phyloP scores from a whole-genome alignment of 1,140 invertebrate genomes.

The Oedothorax gibbosus region DNA sequence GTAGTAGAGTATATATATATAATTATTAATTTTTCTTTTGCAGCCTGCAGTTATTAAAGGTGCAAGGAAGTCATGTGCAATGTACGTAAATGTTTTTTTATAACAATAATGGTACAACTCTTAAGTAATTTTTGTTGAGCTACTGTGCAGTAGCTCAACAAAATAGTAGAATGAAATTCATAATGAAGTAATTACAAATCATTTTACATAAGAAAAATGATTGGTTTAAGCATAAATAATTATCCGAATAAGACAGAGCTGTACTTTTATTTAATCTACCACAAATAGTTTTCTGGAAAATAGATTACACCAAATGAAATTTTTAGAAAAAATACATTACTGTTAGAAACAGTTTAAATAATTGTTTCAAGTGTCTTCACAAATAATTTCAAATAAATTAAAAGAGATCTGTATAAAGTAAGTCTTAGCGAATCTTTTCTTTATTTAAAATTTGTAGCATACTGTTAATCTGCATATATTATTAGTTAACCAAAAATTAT shows the following conservation, averaged over 20 bases:
- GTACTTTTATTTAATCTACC: too few species aligned
- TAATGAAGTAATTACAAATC: neutral
- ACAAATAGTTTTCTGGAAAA: too few species aligned
- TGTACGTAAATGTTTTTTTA: neutral
- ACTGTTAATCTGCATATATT: neutral
- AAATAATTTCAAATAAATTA: too few species aligned
- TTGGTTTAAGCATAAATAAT: neutral
- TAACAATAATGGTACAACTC: neutral
- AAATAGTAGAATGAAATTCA: neutral
- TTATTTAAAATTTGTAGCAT: neutral
- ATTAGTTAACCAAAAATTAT: neutral
- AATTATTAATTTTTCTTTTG: neutral
- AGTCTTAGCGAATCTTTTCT: neutral
- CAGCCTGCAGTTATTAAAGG: neutral
- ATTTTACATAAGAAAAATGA: neutral
- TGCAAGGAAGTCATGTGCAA: conserved; percentile 10
- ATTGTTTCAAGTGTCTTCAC: too few species aligned
- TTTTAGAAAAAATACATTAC: too few species aligned
- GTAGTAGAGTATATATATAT: neutral
- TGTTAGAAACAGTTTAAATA: too few species aligned
- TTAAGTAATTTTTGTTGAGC: neutral
- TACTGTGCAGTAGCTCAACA: neutral
- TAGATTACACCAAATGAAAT: too few species aligned
- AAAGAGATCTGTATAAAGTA: too few species aligned
- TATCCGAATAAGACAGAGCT: too few species aligned